Evolutionary conservation across 2,113 vertebrate genomes (phyloP), one percentile per base, ranked within the genome.

Genomic region (Anolis carolinensis): DNA sequence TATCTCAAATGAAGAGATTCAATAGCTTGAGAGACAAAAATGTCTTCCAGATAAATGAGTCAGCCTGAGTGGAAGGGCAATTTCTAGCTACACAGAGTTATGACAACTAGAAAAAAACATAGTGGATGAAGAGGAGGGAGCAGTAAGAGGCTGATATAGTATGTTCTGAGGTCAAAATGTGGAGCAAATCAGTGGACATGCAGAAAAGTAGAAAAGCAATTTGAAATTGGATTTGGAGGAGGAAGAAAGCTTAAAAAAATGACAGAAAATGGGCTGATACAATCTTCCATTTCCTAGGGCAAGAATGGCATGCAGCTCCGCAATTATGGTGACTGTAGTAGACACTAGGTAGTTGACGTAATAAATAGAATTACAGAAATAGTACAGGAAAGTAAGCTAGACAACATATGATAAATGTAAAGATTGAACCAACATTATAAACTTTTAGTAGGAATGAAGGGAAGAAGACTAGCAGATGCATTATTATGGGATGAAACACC

Each of bases 11-110:
- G 8, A 81, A 91, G 25, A 86, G 30, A 83, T 6, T 80, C 55
- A 73, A 14, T 3, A 85, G 65, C 30, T 88, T 75, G 79, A n/a
- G 70, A 89, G 84, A 63, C 90, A 92, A 70, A 44, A 84, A 84
- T 83, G 87, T 89, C 91, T 93, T 92, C 90, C 48, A 91, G 72
- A 71, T 77, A 81, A 87, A 82, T 27, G 82, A 68, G 11, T 55
- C 84, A 44, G 18, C 48, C 63, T 72, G 48, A 84, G 62, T 34
- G 73, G 78, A 68, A 82, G 73, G 62, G 85, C 32, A 68, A 82
- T 36, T 68, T 79, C 52, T 79, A 81, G 86, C 80, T 74, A 83
- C 50, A 77, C 50, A 81, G 73, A 82, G 65, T 82, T 79, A 80
- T 55, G 81, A 82, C 80, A 82, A 77, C 63, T 62, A 55, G 77